Evolutionary conservation across 2,113 vertebrate genomes (phyloP).

Genomic region (Craseonycteris thonglongyai): DNA sequence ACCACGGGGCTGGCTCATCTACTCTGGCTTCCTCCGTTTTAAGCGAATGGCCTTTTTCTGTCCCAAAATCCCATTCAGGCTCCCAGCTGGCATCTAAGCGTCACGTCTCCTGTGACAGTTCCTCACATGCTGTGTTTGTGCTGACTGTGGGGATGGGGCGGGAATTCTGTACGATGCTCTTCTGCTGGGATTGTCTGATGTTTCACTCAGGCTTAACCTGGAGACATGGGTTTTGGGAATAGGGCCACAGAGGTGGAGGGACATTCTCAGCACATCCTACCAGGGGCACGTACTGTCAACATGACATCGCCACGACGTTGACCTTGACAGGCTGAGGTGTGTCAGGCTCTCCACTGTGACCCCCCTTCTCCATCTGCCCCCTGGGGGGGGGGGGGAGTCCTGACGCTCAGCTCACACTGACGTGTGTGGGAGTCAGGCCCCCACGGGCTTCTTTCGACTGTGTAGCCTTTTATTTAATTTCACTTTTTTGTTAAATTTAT

Average conservation of each 20-base stretch:
- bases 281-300: accelerated
- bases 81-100: accelerated
- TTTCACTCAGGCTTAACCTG: neutral
- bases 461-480: accelerated
- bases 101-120: accelerated
- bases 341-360: accelerated
- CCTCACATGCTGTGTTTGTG: accelerated
- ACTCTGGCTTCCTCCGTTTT: neutral
- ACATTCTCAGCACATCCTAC: accelerated
- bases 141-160: neutral
- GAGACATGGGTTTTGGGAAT: neutral
- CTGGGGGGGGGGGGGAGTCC: accelerated
- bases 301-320: accelerated
- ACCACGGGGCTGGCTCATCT: too few species aligned
- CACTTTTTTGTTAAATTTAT: too few species aligned
- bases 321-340: neutral
- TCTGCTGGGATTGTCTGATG: accelerated
- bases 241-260: accelerated
- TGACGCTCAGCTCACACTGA: accelerated
- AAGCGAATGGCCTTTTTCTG: neutral
- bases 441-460: neutral
- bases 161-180: accelerated
- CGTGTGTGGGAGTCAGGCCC: accelerated
- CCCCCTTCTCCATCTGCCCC: accelerated
- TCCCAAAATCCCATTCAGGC: neutral